Evolutionary conservation across 2,888 invertebrate genomes (phyloP), one percentile per base, ranked within the genome.

Genomic region (Cataglyphis rosenhaueri): DNA sequence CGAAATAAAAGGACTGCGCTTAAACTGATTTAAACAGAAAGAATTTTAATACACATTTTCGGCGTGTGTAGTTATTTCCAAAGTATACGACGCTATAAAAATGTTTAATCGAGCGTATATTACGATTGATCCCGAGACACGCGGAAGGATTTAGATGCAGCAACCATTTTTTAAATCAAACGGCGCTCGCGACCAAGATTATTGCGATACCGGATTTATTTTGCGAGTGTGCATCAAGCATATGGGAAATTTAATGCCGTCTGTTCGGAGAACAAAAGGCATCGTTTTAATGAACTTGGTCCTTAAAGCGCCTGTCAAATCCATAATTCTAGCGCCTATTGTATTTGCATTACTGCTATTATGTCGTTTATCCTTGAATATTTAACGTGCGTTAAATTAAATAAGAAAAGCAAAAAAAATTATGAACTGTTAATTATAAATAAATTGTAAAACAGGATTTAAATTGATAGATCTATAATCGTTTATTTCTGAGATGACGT

Each of bases 231-330:
- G 74, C 65, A 75, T 81, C 65, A 81, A 81, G 57, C 75, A 57
- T 52, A 21, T 64, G 44, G 81, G 6, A 81, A 81, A 81, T 70
- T 70, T 79, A 79, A 70, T 79, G 70, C 78, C 68, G 59, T 59
- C 32, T 44, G 32, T 25, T 18, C 25, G 59, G 25, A 61, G 78
- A 79, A 79, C 78, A 79, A 79, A 78, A 61, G 78, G 32, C 48
- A 35, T 65, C 76, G 76, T 79, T 79, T 70, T 70, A 79, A 79
- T 79, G 59, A 79, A 79, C 59, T 79, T 44, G 44, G 12, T 59
- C 59, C 70, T 79, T 79, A 79, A 79, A 79, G 44, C 70, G 38
- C 70, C 78, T 79, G 78, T 79, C 70, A 79, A 70, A 79, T 79
- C 35, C 78, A 59, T 44, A 66, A 79, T 70, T 61, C 70, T 48